Percentiles rank a stretch among this genome's conserved stretches.
phyloP scores from a whole-genome alignment of 92 coral and sea anemone species.

The Actinostola sp. region DNA sequence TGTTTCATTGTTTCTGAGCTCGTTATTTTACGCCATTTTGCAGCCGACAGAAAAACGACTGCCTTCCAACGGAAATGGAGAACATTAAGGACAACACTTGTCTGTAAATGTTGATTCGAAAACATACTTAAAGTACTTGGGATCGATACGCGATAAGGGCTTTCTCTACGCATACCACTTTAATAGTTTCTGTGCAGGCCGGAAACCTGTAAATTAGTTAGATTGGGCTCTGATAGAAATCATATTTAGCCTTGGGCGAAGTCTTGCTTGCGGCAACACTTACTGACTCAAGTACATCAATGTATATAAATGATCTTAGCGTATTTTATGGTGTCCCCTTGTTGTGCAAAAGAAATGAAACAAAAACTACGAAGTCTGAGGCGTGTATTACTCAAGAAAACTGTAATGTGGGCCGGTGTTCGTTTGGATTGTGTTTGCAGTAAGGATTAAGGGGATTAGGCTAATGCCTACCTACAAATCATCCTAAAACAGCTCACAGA shows the following conservation, averaged over 20 bases:
- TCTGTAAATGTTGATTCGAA: conserved; percentile 38
- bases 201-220: conserved; percentile 42
- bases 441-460: conserved; percentile 43
- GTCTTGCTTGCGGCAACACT: conserved; percentile 21
- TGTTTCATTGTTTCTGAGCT: conserved; percentile 6
- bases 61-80: conserved; percentile 34
- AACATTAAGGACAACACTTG: conserved; percentile 40
- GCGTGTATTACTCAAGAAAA: background rate
- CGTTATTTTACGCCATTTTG: conserved; percentile 1
- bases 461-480: conserved; percentile 36
- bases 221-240: conserved; percentile 29
- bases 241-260: conserved; percentile 25
- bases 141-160: conserved; percentile 36
- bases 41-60: conserved; percentile 10
- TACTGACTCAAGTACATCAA: conserved; percentile 14
- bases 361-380: background rate
- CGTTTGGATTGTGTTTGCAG: conserved; percentile 29
- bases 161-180: conserved; percentile 28
- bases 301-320: conserved; percentile 14
- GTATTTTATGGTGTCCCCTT: conserved; percentile 17
- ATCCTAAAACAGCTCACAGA: conserved; percentile 27
- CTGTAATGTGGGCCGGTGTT: conserved; percentile 6
- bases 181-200: conserved; percentile 38
- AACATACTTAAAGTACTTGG: conserved; percentile 40
- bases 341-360: background rate